Conservation (phyloP, 2,888 invertebrate species). For the Priocnemis perturbator region DNA sequence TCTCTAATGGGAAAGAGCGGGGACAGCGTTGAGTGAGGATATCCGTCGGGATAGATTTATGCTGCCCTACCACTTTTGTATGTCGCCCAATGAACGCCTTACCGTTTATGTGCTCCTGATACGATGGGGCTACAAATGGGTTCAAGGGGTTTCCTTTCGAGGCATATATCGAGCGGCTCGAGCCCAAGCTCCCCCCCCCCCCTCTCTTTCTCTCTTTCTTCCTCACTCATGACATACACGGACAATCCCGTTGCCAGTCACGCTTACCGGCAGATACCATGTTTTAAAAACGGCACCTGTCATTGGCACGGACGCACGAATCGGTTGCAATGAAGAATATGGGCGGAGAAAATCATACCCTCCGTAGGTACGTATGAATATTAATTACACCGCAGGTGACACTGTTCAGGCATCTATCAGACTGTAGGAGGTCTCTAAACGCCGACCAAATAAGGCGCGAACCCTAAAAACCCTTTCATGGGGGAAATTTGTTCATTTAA, state of each 20-base stretch:
- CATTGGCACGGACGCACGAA: background rate
- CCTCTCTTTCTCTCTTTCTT: background rate
- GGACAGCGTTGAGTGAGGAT: background rate
- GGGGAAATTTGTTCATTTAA: too few species aligned
- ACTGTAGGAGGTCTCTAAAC: constrained; percentile 60
- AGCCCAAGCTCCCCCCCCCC: background rate
- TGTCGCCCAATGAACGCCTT: constrained; percentile 71
- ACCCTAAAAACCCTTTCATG: constrained; percentile 30
- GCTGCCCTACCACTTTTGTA: constrained; percentile 74
- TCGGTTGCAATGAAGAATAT: background rate
- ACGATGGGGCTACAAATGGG: constrained; percentile 58
- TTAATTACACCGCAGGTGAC: constrained; percentile 74
- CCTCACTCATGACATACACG: too few species aligned
- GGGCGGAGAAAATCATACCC: constrained; percentile 41
- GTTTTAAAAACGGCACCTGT: background rate
- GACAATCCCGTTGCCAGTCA: background rate
- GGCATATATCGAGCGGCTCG: background rate
- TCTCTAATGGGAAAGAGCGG: background rate
- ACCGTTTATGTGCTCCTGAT: constrained; percentile 66
- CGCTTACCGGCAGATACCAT: background rate
- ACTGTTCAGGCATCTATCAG: constrained; percentile 66
- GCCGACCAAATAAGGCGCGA: constrained; percentile 50
- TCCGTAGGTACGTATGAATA: constrained; percentile 68
- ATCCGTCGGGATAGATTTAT: constrained; percentile 59
- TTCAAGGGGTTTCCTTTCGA: constrained; percentile 58